Conservation (phyloP, 2,113 vertebrate species). For the Oophaga pumilio region DNA sequence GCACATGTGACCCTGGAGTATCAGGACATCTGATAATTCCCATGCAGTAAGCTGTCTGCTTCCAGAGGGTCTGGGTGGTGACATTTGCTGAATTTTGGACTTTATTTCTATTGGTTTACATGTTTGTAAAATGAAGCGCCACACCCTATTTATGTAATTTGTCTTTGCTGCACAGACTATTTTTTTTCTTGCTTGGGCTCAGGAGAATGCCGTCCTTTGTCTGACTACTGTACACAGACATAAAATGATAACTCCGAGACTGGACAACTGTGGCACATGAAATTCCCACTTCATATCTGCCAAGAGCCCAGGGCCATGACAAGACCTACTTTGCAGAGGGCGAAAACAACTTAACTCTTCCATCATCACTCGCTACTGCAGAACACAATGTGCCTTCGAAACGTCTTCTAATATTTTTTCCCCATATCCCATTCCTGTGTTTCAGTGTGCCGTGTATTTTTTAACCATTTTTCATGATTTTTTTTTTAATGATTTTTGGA, state of each 20-base stretch:
- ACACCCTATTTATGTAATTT: not conserved
- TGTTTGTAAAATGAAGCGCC: not conserved
- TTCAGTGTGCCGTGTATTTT: too few species aligned
- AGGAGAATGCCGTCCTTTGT: constrained; percentile 26
- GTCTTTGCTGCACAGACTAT: not conserved
- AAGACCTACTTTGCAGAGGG: not conserved
- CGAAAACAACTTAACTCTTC: not conserved
- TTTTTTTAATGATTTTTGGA: too few species aligned
- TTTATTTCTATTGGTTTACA: not conserved
- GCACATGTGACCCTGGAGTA: not conserved
- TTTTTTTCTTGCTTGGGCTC: not conserved
- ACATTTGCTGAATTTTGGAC: not conserved
- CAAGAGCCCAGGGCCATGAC: not conserved
- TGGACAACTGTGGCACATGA: not conserved
- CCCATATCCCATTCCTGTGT: too few species aligned
- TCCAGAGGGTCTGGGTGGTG: not conserved
- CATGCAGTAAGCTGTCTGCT: not conserved
- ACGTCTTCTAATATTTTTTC: too few species aligned
- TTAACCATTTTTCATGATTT: too few species aligned
- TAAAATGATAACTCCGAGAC: not conserved
- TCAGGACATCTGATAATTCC: not conserved
- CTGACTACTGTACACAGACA: not conserved
- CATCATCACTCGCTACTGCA: too few species aligned
- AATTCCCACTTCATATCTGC: not conserved
- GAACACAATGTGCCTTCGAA: too few species aligned